Evolutionary conservation across 2,888 invertebrate species (phyloP).

Genomic region (Calameuta idolon): DNA sequence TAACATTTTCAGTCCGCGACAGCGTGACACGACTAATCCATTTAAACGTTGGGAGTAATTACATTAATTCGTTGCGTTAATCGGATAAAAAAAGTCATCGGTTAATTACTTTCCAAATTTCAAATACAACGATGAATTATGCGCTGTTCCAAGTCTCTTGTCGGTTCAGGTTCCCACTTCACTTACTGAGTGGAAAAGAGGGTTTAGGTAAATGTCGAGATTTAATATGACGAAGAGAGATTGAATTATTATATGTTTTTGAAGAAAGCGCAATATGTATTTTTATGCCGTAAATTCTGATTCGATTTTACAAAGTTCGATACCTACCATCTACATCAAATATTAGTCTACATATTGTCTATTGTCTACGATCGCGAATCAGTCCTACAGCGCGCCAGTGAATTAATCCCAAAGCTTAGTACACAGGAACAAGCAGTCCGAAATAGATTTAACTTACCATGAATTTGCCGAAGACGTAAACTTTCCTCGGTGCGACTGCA

Average conservation of each 20-base stretch:
- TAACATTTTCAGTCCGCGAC: neutral
- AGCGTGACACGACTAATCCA: neutral
- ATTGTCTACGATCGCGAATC: neutral
- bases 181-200: neutral
- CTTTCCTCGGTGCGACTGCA: neutral
- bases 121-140: neutral
- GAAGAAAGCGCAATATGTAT: neutral
- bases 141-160: neutral
- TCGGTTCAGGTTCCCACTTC: neutral
- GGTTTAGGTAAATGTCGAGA: neutral
- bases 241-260: neutral
- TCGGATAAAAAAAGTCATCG: neutral
- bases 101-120: neutral
- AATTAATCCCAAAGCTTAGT: neutral
- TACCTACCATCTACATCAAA: neutral
- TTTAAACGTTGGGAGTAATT: neutral
- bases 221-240: neutral
- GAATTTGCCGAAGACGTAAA: neutral
- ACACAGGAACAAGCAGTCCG: neutral
- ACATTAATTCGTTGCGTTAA: neutral
- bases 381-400: neutral
- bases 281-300: neutral
- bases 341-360: neutral
- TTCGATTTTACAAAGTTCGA: neutral
- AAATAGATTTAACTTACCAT: neutral